Evolutionary conservation across 1,140 invertebrate genomes (phyloP), one percentile per base, ranked within the genome.

Genomic region (Anthonomus grandis): DNA sequence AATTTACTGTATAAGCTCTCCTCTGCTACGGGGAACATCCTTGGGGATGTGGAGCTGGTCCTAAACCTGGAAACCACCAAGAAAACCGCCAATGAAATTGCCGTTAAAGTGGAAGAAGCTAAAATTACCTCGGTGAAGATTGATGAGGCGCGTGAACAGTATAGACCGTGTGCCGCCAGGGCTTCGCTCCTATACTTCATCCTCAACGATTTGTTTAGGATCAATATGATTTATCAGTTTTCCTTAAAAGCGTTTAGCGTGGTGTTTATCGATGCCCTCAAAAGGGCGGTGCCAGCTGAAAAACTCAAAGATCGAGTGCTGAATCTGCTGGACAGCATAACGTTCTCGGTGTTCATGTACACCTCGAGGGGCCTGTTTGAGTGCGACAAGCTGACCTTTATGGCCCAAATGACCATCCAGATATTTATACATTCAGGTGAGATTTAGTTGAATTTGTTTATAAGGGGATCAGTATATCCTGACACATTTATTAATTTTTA

Each of bases 191-290:
- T 97, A 0, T 98, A 97, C 72, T 98, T 98, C 70, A 93, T 97
- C 47, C 76, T 98, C 36, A 96, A 93, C 68, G 94, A 97, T 64
- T 73, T 98, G 19, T 82, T 86, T 74, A 94, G 93, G 73, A 96
- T 97, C 56, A 95, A 97, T 75, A 91, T 90, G 41, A 92, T 97
- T 63, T 98, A 98, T 74, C 93, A 97, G 68, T 98, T 97, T 77
- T 97, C 93, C 0, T 71, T 98, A 23, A 96, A 97, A 75, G 91
- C 94, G 0, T 97, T 95, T 75, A 94, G 86, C 64, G 86, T 91
- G 2, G 93, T 97, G 1, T 97, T 97, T 75, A 86, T 89, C 64
- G 91, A 91, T 66, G 91, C 93, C 0, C 86, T 97, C 44, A 76
- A 81, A 17, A 81, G 78, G 57, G 85, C 92, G 0, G 80, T 83